These are phyloP conservation scores for Drosophila grimshawi DNA, from an alignment of 1,140 invertebrate genomes.

Conservation along the genomic window DNA sequence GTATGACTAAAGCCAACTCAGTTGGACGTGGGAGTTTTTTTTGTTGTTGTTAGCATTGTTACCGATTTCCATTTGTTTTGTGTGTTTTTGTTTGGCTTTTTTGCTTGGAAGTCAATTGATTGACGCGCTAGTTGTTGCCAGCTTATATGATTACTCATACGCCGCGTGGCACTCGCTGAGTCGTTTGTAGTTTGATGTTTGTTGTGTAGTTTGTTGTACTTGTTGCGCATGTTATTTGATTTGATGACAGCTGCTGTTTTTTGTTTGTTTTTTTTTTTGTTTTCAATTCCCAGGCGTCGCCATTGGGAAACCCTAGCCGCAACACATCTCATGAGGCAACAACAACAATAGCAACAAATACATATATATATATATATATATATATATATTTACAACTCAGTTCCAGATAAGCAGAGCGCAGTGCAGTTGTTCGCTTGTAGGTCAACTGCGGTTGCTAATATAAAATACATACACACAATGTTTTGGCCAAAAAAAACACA, in stretches of 20 bases:
- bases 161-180: constrained; percentile 51
- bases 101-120: constrained; percentile 44
- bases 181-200: constrained; percentile 29
- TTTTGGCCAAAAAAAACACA: no score
- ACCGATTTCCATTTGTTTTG: constrained; percentile 28
- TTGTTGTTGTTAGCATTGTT: constrained; percentile 6
- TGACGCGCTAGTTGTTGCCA: constrained; percentile 48
- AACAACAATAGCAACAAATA: neutral
- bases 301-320: constrained; percentile 25
- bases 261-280: constrained; percentile 1
- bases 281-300: constrained; percentile 30
- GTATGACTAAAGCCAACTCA: neutral
- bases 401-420: constrained; percentile 15
- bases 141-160: constrained; percentile 60
- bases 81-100: constrained; percentile 1
- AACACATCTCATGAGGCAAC: constrained; percentile 18
- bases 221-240: constrained; percentile 40
- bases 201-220: constrained; percentile 26
- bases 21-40: constrained; percentile 39
- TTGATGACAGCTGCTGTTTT: constrained; percentile 34
- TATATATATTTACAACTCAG: constrained; percentile 25
- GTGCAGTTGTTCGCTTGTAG: constrained; percentile 23
- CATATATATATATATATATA: no score
- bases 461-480: no score
- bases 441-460: constrained; percentile 34